Base-by-base conservation (phyloP, 2,888 invertebrate species). In the Netelia inedita region DNA sequence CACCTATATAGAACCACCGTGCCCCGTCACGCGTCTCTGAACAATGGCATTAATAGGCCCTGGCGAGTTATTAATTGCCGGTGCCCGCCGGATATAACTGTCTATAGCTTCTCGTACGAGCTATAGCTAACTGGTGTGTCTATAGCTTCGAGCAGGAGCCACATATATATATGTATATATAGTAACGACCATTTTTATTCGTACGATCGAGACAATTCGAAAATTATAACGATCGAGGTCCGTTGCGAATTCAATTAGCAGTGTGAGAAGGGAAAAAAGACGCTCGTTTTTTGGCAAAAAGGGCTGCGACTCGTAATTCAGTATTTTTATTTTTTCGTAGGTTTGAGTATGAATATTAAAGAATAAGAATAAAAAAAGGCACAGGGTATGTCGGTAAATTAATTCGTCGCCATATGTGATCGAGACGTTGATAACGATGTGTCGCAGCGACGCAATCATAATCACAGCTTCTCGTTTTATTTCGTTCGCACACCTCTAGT, bases 41-140 rank as follows among this genome's bases (percentile, higher is more conserved):
- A 92, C 93, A 93, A 93, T 93, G 91, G 93, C 93, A 93, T 93
- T 93, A 93, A 93, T 92, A 92, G 92, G 92, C 91, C 88, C 91
- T 89, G 91, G 89, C 91, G 92, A 93, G 93, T 93, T 93, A 93
- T 93, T 93, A 93, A 93, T 93, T 92, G 92, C 92, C 91, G 90
- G 90, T 92, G 88, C 91, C 91, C 92, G 92, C 93, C 93, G 93
- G 93, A 93, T 93, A 92, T 92, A 92, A 93, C 91, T 91, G 92
- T 92, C 93, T 91, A 93, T 93, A 93, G 92, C 91, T 89, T 88
- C 91, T 82, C 75, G 82, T 85, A 79, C 82, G 57, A 55, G 71
- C 65, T 71, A 63, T 61, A 57, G 14, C 65, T 50, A 46, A 46
- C 72, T 41, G 14, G 23, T 41, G 55, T 91, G 92, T 92, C 93